Evolutionary conservation across 2,888 invertebrate genomes (phyloP), one percentile per base, ranked within the genome.

Genomic region (Diaperis boleti): DNA sequence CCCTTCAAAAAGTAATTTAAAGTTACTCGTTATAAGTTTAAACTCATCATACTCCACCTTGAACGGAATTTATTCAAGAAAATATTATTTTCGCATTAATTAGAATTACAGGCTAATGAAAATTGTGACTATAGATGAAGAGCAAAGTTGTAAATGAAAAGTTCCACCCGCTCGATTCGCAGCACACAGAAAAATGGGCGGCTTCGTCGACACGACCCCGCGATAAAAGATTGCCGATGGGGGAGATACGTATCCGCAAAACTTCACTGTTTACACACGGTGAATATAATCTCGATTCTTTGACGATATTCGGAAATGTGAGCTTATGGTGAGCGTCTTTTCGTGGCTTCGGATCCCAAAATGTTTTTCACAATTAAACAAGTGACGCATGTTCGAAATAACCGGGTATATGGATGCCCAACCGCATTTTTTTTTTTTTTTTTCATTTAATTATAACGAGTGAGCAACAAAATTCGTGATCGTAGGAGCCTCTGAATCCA

Each of bases 201-300:
- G n/a, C 18, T 49, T 20, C 15, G 20, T 35, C 33, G 49, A 18
- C 35, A 49, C 49, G 31, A 35, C 35, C 49, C 18, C 18, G 18
- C 10, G 18, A 49, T 33, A 49, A 49, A 49, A 49, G 20, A 49
- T 49, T 35, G 49, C 49, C 35, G 33, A 49, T 49, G 20, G 49
- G 49, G 31, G 33, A 49, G 35, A 18, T 33, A 33, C 18, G 29
- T n/a, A 45, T 6, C 29, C 45, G n/a, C 17, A 20, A 45, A 45
- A 29, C 29, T 29, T 33, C 33, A 49, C 15, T 49, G 49, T 49
- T 49, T 49, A 35, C 49, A 49, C 49, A 49, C 49, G 11, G 13
- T 33, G 18, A 29, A 45, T 45, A 45, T 45, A 45, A 45, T 45
- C 45, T 20, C 35, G 49, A 49, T 35, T 35, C 20, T 35, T 13